Evolutionary conservation across 1,140 invertebrate species (phyloP).

Genomic region (Bombus turneri): DNA sequence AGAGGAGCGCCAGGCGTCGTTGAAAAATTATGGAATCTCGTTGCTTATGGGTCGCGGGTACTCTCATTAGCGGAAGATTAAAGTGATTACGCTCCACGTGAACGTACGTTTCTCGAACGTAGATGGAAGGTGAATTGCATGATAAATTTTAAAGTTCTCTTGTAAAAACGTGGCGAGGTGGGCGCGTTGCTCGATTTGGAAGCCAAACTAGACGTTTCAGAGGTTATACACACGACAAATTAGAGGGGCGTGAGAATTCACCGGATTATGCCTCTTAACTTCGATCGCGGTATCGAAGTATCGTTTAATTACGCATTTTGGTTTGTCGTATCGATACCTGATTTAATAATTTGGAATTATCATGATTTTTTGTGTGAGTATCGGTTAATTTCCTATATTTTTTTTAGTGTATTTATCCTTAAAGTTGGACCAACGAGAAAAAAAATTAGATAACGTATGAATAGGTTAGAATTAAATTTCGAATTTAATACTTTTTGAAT

Average conservation of each 20-base stretch:
- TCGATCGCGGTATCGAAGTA: neutral
- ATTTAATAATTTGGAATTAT: neutral
- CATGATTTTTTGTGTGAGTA: neutral
- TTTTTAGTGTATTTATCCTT: neutral
- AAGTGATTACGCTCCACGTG: constrained; percentile 6
- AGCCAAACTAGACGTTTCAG: neutral
- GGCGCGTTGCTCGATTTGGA: neutral
- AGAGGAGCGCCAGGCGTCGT: neutral
- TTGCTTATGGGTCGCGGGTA: neutral
- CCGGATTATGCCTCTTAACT: neutral
- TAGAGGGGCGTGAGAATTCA: constrained; percentile 5
- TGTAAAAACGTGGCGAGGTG: neutral
- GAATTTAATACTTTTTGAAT: neutral
- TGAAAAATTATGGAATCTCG: neutral
- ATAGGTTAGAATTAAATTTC: no score
- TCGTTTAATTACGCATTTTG: neutral
- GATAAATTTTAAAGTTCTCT: neutral
- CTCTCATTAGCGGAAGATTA: constrained; percentile 13
- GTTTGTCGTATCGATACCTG: neutral
- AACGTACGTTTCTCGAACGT: neutral
- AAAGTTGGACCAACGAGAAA: neutral
- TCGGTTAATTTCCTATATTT: neutral
- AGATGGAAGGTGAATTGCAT: neutral
- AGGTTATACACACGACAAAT: neutral
- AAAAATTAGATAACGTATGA: no score